Conservation (phyloP, 2,113 vertebrate genomes). For the Acanthisitta chloris region DNA sequence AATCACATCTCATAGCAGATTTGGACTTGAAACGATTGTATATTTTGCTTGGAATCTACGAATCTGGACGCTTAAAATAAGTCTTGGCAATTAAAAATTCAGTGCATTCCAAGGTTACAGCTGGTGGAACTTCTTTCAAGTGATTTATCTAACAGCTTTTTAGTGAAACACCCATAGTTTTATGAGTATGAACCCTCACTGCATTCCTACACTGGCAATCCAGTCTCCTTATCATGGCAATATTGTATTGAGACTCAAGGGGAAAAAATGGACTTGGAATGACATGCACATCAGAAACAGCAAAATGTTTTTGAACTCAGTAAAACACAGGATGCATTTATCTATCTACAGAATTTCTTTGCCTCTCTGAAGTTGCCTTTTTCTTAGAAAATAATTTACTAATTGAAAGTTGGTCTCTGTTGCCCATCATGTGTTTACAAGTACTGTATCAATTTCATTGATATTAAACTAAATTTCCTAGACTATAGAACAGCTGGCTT, state of each 20-base stretch:
- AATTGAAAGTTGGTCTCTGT: background rate
- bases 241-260: background rate
- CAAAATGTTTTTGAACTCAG: background rate
- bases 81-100: background rate
- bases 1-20: background rate
- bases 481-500: background rate
- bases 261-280: background rate
- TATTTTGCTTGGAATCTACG: background rate
- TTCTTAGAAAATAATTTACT: background rate
- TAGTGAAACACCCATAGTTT: background rate
- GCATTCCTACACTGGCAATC: background rate
- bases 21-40: background rate
- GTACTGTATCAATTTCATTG: background rate
- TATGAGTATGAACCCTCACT: background rate
- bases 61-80: background rate
- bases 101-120: background rate
- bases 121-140: background rate
- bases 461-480: background rate
- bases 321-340: background rate
- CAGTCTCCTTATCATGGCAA: background rate
- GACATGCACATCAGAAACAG: background rate
- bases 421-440: background rate
- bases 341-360: background rate
- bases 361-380: background rate
- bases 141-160: constrained; percentile 12